Base-by-base conservation (phyloP, 1,140 invertebrate genomes). In the Thalassaphorura encarpata region DNA sequence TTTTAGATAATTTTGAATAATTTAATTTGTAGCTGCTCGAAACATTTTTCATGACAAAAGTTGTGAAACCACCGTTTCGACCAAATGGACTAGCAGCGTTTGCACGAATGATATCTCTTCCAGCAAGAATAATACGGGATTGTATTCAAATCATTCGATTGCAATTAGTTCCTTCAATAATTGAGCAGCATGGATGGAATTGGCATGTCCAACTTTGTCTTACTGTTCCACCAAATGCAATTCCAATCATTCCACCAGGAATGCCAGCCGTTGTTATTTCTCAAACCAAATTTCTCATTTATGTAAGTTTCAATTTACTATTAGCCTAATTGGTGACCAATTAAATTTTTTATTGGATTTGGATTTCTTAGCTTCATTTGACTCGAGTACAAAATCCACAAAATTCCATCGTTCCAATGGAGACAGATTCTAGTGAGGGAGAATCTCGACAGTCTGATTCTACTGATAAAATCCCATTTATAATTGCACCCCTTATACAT, bases 181-280 rank as follows among this genome's bases (percentile, higher is more conserved):
- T 73, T 2, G 77, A 78, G 47, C 79, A 82, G 48, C 79, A 82
- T 19, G 81, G 81, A 63, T 69, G 81, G 41, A 84, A 85, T 63
- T 96, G 91, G 90, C 78, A 80, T 21, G 81, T 94, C 26, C 87
- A 92, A 70, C 88, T 88, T 80, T 90, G 89, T 70, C 74, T 96
- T 62, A 81, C 90, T 27, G 86, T 92, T 60, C 89, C 92, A 48
- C 90, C 90, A 18, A 83, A 87, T 33, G 84, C 84, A 0, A 77
- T 82, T 43, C 84, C 83, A 26, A 84, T 93, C 58, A 84, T 89
- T 43, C 87, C 88, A 2, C 83, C 82, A 47, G 90, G 89, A 15
- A 84, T 84, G 71, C 80, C 88, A 15, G 86, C 85, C 16, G 82
- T 94, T 58, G 75, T 92, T 16, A 80, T 89, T 57, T 83, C 83